Percentiles rank a stretch among this genome's conserved stretches.
Evolutionary conservation across 2,797 vertebrate genomes (phyloP).

Genomic region (Megalops cyprinoides): DNA sequence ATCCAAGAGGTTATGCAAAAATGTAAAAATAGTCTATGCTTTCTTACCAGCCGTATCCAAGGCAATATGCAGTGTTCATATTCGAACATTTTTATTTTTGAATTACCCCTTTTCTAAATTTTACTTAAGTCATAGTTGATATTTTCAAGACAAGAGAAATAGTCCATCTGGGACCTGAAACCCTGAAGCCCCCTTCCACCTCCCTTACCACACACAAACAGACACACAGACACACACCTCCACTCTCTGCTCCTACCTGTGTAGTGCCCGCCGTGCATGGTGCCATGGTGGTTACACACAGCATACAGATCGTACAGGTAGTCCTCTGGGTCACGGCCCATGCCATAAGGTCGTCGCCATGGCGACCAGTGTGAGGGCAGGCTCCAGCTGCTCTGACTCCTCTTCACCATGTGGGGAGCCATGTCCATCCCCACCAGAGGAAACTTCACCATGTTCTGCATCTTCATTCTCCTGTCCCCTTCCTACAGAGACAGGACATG

Average conservation of each 20-base stretch:
- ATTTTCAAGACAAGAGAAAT: too few species aligned
- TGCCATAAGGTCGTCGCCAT: conserved; percentile 92
- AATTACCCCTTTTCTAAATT: background rate
- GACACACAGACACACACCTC: too few species aligned
- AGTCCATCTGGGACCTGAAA: too few species aligned
- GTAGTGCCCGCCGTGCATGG: conserved; percentile 98
- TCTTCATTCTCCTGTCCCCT: conserved; percentile 91
- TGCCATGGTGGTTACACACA: conserved; percentile 98
- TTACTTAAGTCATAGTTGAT: too few species aligned
- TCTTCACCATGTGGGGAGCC: conserved; percentile 96
- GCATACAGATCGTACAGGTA: conserved; percentile 97
- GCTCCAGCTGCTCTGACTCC: conserved; percentile 99
- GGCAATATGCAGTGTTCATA: background rate
- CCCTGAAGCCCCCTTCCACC: too few species aligned
- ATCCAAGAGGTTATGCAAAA: background rate
- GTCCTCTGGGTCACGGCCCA: conserved; percentile 95
- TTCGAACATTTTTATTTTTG: background rate
- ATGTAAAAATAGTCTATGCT: background rate
- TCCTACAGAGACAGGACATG: conserved; percentile 73
- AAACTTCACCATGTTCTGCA: conserved; percentile 96
- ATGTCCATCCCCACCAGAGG: conserved; percentile 94
- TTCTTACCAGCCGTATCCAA: background rate
- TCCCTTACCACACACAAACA: too few species aligned
- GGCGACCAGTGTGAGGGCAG: conserved; percentile 98
- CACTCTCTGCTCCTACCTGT: conserved; percentile 75